A percentile compares a stretch with the other conserved stretches of the same genome.
phyloP scores from a whole-genome alignment of 1,140 invertebrate genomes.

The Bombus impatiens region DNA sequence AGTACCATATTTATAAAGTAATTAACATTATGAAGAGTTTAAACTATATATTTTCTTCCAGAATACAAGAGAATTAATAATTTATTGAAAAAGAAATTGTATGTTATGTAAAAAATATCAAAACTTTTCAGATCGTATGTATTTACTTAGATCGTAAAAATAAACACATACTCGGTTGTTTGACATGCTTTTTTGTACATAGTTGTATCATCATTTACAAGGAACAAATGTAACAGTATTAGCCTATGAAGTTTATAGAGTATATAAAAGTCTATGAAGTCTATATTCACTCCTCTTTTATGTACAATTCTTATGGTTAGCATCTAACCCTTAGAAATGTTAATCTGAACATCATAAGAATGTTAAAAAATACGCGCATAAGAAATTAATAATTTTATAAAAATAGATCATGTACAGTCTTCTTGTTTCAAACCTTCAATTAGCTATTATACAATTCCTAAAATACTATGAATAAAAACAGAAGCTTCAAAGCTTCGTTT shows the following conservation, averaged over 20 bases:
- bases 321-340: neutral
- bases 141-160: conserved; percentile 11
- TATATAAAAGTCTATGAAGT: neutral
- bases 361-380: neutral
- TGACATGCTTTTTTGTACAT: conserved; percentile 26
- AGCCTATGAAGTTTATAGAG: no score
- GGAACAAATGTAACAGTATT: conserved; percentile 7
- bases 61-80: conserved; percentile 27
- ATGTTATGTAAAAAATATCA: neutral
- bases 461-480: neutral
- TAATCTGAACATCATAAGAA: neutral
- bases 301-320: conserved; percentile 5
- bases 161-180: conserved; percentile 12
- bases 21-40: neutral
- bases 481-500: conserved; percentile 77
- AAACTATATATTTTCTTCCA: neutral
- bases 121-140: neutral
- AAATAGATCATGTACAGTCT: conserved; percentile 41
- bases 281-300: neutral
- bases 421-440: conserved; percentile 12
- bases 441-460: conserved; percentile 32
- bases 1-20: neutral
- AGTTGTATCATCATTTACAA: conserved; percentile 13
- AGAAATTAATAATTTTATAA: conserved; percentile 24
- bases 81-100: conserved; percentile 26